phyloP scores from a whole-genome alignment of 64 coral and sea anemone genomes.

The Stichodactyla helianthus region DNA sequence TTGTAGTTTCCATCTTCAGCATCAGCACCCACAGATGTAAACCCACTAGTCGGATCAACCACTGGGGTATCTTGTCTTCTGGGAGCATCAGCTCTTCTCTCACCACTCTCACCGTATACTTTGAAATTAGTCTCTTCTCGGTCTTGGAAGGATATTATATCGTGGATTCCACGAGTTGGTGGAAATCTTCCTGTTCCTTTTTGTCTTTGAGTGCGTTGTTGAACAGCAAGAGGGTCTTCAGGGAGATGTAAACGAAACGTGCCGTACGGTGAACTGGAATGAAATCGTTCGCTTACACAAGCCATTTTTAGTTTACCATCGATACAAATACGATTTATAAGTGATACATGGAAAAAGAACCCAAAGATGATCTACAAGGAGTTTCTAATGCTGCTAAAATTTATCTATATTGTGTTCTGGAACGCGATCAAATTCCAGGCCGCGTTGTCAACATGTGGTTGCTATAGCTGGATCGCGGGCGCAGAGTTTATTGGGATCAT shows the following conservation, averaged over 20 bases:
- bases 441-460: constrained; percentile 22
- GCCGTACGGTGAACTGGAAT: constrained; percentile 56
- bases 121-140: constrained; percentile 62
- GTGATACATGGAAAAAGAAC: background rate
- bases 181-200: constrained; percentile 66
- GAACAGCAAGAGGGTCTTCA: constrained; percentile 58
- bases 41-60: constrained; percentile 76
- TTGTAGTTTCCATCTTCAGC: constrained; percentile 76
- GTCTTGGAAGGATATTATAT: constrained; percentile 81
- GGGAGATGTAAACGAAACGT: constrained; percentile 79
- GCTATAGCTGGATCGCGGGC: constrained; percentile 11
- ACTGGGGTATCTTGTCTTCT: constrained; percentile 78
- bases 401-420: constrained; percentile 12
- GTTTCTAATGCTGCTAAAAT: background rate
- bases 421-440: background rate
- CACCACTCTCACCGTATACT: constrained; percentile 53
- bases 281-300: constrained; percentile 33
- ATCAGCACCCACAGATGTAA: constrained; percentile 83
- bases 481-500: background rate
- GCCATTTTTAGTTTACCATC: constrained; percentile 44
- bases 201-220: constrained; percentile 67
- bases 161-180: constrained; percentile 38
- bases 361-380: background rate
- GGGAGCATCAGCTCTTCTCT: constrained; percentile 68
- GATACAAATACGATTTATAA: background rate